phyloP scores from a whole-genome alignment of 2,797 vertebrate species.

The Mallotus villosus region DNA sequence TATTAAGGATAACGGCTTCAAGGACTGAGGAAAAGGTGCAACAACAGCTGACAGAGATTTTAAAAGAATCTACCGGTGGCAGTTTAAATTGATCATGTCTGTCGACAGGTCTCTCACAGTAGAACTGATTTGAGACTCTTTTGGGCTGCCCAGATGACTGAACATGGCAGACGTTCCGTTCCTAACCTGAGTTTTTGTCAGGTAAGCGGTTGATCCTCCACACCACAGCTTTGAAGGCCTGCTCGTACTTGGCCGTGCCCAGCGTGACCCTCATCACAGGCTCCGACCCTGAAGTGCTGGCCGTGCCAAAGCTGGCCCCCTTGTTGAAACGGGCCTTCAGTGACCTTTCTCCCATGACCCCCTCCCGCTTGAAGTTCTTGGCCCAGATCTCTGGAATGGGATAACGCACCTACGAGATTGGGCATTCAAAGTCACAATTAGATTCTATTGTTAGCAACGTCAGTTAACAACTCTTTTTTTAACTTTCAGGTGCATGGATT shows the following conservation, averaged over 20 bases:
- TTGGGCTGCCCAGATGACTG: background rate
- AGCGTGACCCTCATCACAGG: constrained; percentile 88
- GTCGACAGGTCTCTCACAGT: too few relatives aligned
- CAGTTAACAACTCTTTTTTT: background rate
- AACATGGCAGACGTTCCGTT: background rate
- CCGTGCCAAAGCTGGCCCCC: constrained; percentile 84
- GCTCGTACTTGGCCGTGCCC: constrained; percentile 88
- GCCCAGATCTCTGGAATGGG: constrained; percentile 86
- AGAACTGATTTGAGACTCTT: background rate
- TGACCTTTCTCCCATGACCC: constrained; percentile 84
- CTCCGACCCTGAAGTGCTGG: constrained; percentile 81
- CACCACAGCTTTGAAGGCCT: constrained; percentile 86
- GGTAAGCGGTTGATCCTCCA: constrained; percentile 87
- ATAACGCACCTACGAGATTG: constrained; percentile 67
- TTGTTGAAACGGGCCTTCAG: constrained; percentile 89
- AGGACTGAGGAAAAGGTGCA: too few relatives aligned
- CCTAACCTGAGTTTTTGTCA: constrained; percentile 89
- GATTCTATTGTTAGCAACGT: background rate
- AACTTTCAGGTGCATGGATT: background rate
- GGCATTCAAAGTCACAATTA: background rate
- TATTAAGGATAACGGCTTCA: too few relatives aligned
- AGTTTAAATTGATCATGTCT: background rate
- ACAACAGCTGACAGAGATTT: too few relatives aligned
- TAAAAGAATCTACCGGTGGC: background rate
- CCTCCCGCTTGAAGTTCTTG: constrained; percentile 87